Evolutionary conservation across 2,113 vertebrate species (phyloP).

Genomic region (Tachysurus fulvidraco): DNA sequence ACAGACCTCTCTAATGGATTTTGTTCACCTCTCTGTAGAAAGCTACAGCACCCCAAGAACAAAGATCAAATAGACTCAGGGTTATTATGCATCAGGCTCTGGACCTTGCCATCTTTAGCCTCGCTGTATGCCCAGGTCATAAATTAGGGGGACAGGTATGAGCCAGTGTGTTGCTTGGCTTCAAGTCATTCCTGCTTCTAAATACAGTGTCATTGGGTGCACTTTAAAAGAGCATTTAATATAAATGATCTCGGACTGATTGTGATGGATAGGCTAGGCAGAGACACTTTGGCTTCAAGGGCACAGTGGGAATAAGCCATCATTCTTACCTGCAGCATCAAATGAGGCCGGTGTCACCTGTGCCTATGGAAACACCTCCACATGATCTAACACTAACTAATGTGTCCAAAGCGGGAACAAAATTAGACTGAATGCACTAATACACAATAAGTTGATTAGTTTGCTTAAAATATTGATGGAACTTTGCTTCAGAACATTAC

Average conservation of each 20-base stretch:
- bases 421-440: neutral
- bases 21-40: slow-evolving; percentile 67
- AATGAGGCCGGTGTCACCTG: slow-evolving; percentile 67
- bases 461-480: neutral
- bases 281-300: slow-evolving; percentile 79
- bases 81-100: slow-evolving; percentile 66
- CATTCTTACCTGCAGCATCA: slow-evolving; percentile 71
- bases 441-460: neutral
- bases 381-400: slow-evolving; percentile 21
- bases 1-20: slow-evolving; percentile 68
- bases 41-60: slow-evolving; percentile 62
- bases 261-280: slow-evolving; percentile 77
- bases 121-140: slow-evolving; percentile 52
- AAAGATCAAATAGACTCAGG: slow-evolving; percentile 65
- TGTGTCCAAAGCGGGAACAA: neutral
- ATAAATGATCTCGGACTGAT: slow-evolving; percentile 78
- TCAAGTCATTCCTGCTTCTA: slow-evolving; percentile 64
- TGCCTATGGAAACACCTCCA: slow-evolving; percentile 61
- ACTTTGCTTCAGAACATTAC: neutral
- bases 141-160: slow-evolving; percentile 69
- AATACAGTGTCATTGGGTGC: slow-evolving; percentile 57
- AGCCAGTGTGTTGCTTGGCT: slow-evolving; percentile 68
- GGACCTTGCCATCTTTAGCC: slow-evolving; percentile 60
- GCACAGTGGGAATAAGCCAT: slow-evolving; percentile 74
- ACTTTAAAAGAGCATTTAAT: slow-evolving; percentile 69